A percentile compares a stretch with the other conserved stretches of the same genome.
Conservation (phyloP, 2,113 vertebrate genomes). For the Melanerpes aurifrons region DNA sequence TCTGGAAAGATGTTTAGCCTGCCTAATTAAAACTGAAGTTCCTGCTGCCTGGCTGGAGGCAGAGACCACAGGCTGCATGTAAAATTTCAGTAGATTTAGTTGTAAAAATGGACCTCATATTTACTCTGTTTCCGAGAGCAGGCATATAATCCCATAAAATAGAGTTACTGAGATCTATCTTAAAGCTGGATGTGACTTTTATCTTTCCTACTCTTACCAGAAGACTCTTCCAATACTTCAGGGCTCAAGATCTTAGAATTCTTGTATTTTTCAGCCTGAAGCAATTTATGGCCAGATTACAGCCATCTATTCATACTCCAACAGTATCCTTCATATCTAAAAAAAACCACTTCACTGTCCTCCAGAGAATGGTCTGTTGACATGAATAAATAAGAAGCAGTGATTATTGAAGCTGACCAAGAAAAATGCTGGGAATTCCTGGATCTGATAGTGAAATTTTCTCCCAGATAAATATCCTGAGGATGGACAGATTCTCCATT, state of each 20-base stretch:
- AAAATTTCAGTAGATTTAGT: not conserved
- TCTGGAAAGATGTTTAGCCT: not conserved
- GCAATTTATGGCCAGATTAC: not conserved
- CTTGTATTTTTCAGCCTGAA: not conserved
- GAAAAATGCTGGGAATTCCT: slow-evolving; percentile 1
- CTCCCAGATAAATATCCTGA: not conserved
- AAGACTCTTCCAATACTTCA: not conserved
- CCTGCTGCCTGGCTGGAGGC: not conserved
- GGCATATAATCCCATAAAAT: not conserved
- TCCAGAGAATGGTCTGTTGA: not conserved
- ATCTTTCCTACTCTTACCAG: not conserved
- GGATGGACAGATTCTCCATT: not conserved
- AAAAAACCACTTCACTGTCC: not conserved
- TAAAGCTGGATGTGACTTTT: not conserved
- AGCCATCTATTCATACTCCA: not conserved
- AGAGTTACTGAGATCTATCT: not conserved
- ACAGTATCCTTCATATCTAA: not conserved
- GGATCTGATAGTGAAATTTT: not conserved
- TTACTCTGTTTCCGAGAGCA: not conserved
- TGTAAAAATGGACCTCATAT: not conserved
- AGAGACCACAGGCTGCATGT: not conserved
- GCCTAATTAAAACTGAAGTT: not conserved
- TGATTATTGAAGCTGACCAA: not conserved
- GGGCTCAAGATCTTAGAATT: not conserved
- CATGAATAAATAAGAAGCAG: not conserved